A percentile compares a stretch with the other conserved stretches of the same genome.
These are phyloP conservation scores for Drepanosiphum platanoidis DNA, from an alignment of 2,888 invertebrate species.

Conservation along the genomic window DNA sequence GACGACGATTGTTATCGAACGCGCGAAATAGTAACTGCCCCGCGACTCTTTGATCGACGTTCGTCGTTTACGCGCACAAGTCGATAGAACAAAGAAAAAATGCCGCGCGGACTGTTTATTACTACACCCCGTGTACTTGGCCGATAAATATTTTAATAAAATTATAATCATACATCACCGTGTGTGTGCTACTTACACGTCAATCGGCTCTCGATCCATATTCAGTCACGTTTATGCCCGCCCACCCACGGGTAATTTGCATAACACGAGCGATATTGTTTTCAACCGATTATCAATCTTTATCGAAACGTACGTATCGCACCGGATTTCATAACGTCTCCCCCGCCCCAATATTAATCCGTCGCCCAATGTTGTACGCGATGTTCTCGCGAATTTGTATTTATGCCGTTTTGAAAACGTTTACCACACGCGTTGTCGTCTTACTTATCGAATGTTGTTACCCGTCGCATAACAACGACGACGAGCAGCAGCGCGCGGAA, in stretches of 20 bases:
- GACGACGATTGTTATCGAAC: not conserved
- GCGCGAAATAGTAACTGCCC: too few species aligned
- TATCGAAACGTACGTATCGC: slow-evolving; percentile 16
- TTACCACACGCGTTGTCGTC: not conserved
- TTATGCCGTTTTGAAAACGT: slow-evolving; percentile 4
- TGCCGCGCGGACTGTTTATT: not conserved
- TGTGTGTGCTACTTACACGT: not conserved
- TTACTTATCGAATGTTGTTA: not conserved
- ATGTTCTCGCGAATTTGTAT: too few species aligned
- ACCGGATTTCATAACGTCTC: slow-evolving; percentile 16
- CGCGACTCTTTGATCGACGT: too few species aligned
- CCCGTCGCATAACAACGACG: not conserved
- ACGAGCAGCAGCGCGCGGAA: not conserved
- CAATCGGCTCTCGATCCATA: slow-evolving; percentile 34
- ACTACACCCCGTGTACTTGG: not conserved
- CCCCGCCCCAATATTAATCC: too few species aligned
- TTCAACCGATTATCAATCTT: slow-evolving; percentile 19
- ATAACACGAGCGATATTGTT: slow-evolving; percentile 9
- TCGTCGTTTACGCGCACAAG: too few species aligned
- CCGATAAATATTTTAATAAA: not conserved
- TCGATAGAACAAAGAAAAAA: too few species aligned
- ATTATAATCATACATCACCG: not conserved
- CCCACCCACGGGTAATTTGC: slow-evolving; percentile 31
- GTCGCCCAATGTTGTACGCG: too few species aligned
- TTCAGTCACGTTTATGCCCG: slow-evolving; percentile 41